phyloP scores from a whole-genome alignment of 2,888 invertebrate genomes.

The Listrodromus nycthemerus region DNA sequence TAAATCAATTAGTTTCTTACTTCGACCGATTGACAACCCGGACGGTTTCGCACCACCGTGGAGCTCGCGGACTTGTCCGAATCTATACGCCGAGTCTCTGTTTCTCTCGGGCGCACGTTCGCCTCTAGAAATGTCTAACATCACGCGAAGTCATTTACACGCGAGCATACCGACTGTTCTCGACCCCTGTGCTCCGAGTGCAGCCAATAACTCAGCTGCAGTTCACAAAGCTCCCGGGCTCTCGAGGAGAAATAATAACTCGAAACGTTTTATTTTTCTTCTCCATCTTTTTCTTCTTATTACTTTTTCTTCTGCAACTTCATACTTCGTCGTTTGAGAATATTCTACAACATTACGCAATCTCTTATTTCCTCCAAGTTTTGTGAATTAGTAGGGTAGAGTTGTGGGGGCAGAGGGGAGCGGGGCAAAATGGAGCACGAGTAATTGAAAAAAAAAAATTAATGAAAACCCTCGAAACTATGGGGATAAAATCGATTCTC shows the following conservation, averaged over 20 bases:
- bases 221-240: conserved; percentile 18
- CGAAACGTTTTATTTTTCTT: conserved; percentile 19
- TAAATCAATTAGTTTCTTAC: conserved; percentile 43
- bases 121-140: conserved; percentile 49
- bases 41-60: neutral
- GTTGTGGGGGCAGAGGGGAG: no score
- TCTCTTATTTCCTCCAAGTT: neutral
- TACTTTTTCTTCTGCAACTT: neutral
- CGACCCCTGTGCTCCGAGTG: conserved; percentile 8
- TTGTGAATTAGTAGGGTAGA: neutral
- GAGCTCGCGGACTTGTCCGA: conserved; percentile 25
- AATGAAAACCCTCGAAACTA: no score
- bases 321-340: neutral
- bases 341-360: conserved; percentile 1
- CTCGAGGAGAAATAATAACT: conserved; percentile 30
- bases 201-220: conserved; percentile 44
- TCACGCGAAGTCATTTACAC: conserved; percentile 68
- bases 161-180: conserved; percentile 41
- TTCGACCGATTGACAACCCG: conserved; percentile 28
- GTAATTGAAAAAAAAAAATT: neutral
- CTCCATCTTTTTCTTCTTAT: conserved; percentile 7
- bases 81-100: conserved; percentile 31
- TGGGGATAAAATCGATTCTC: neutral
- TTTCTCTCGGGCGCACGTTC: conserved; percentile 14
- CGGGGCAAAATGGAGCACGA: neutral